Percentiles rank a stretch among this genome's conserved stretches.
Evolutionary conservation across 2,797 vertebrate genomes (phyloP).

Genomic region (Linurgus olivaceus): DNA sequence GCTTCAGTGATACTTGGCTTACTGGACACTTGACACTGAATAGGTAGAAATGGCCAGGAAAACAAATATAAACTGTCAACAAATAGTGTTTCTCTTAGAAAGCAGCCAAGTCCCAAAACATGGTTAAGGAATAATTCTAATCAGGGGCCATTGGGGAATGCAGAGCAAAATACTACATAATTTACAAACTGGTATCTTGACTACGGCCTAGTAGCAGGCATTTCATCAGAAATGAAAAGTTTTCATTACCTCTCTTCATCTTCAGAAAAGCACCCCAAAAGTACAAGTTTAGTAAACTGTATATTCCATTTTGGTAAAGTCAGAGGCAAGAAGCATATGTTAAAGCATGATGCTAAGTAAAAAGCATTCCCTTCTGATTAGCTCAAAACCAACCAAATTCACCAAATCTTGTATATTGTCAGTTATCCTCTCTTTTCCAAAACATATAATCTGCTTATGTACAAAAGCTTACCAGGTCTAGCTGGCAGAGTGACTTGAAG

Average conservation of each 20-base stretch:
- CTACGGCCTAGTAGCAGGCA: neutral
- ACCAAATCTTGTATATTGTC: neutral
- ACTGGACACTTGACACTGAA: neutral
- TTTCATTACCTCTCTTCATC: neutral
- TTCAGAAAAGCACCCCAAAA: neutral
- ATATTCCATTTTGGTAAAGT: neutral
- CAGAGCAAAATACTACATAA: neutral
- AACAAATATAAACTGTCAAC: neutral
- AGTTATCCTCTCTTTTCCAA: neutral
- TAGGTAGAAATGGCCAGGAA: neutral
- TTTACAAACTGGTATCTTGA: neutral
- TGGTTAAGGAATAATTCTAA: neutral
- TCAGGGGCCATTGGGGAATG: fast-evolving
- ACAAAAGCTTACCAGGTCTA: neutral
- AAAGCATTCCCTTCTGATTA: neutral
- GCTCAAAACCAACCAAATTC: neutral
- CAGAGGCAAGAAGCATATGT: neutral
- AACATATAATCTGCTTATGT: neutral
- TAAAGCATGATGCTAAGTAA: neutral
- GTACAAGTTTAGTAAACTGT: neutral
- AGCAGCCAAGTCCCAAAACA: neutral
- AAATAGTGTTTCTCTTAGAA: neutral
- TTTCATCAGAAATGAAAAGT: neutral
- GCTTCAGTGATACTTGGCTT: neutral
- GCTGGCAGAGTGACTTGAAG: neutral